phyloP scores from a whole-genome alignment of 1,140 invertebrate genomes.

The Bursaphelenchus mucronatus region DNA sequence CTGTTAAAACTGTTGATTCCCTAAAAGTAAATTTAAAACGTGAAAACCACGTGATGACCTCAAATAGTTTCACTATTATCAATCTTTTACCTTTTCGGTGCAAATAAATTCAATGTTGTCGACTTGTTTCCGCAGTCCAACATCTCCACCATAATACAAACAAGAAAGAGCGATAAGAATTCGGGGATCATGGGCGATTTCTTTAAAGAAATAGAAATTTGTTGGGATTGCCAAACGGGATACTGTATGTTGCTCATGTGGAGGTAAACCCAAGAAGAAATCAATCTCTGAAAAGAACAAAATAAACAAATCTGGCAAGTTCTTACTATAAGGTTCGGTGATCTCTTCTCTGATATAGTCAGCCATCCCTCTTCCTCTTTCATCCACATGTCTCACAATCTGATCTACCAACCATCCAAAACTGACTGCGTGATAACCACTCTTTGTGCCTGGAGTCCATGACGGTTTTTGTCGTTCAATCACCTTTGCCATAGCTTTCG shows the following conservation, averaged over 20 bases:
- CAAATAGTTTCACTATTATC: background rate
- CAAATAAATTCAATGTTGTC: background rate
- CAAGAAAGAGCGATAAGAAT: slow-evolving; percentile 42
- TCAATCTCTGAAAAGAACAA: slow-evolving; percentile 43
- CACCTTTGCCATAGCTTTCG: slow-evolving; percentile 39
- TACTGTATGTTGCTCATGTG: slow-evolving; percentile 41
- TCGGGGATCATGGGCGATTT: slow-evolving; percentile 51
- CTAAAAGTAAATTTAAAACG: slow-evolving; percentile 22
- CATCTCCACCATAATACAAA: slow-evolving; percentile 10
- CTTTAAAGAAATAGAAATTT: slow-evolving; percentile 35
- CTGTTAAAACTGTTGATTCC: slow-evolving; percentile 49
- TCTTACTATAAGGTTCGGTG: slow-evolving; percentile 61
- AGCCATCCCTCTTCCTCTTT: slow-evolving; percentile 54
- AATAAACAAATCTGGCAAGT: background rate
- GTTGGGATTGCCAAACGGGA: slow-evolving; percentile 44
- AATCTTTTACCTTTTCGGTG: background rate
- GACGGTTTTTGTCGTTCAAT: slow-evolving; percentile 51
- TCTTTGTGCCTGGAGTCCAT: slow-evolving; percentile 51
- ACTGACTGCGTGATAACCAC: slow-evolving; percentile 62
- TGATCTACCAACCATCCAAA: slow-evolving; percentile 62
- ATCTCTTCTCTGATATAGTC: slow-evolving; percentile 63
- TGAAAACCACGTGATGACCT: background rate
- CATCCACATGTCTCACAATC: slow-evolving; percentile 61
- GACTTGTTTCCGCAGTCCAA: background rate
- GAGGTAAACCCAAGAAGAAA: slow-evolving; percentile 48